These are phyloP conservation scores for Parthenolecanium corni DNA, from an alignment of 2,888 invertebrate genomes.

Conservation along the genomic window DNA sequence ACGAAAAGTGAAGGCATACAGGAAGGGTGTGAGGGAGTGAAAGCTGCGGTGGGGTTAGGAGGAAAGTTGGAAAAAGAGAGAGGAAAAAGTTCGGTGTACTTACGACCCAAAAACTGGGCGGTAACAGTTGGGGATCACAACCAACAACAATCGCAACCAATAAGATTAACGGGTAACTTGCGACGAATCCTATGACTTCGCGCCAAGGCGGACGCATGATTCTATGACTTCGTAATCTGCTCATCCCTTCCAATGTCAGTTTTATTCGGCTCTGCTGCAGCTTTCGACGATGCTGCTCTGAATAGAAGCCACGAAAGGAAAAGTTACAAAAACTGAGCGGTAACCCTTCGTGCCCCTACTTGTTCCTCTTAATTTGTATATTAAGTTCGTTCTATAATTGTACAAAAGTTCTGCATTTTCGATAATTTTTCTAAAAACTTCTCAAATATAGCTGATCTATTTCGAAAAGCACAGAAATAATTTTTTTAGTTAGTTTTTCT, in stretches of 20 bases:
- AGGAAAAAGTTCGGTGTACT: constrained; percentile 9
- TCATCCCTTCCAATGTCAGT: constrained; percentile 21
- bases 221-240: constrained; percentile 26
- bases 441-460: too few relatives aligned
- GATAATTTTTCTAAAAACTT: too few relatives aligned
- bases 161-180: constrained; percentile 25
- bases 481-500: too few relatives aligned
- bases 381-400: too few relatives aligned
- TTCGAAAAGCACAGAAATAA: too few relatives aligned
- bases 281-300: not conserved
- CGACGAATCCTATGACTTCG: constrained; percentile 22
- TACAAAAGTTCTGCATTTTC: too few relatives aligned
- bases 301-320: too few relatives aligned
- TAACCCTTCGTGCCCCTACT: too few relatives aligned
- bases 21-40: too few relatives aligned
- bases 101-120: constrained; percentile 24
- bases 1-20: too few relatives aligned
- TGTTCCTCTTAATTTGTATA: too few relatives aligned
- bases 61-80: constrained; percentile 12
- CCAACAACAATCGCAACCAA: constrained; percentile 25
- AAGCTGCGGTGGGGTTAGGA: not conserved
- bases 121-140: constrained; percentile 21
- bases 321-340: too few relatives aligned
- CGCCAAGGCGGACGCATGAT: constrained; percentile 27
- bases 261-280: not conserved